Conservation (phyloP, 2,888 invertebrate species). For the Lamproptera curius region DNA sequence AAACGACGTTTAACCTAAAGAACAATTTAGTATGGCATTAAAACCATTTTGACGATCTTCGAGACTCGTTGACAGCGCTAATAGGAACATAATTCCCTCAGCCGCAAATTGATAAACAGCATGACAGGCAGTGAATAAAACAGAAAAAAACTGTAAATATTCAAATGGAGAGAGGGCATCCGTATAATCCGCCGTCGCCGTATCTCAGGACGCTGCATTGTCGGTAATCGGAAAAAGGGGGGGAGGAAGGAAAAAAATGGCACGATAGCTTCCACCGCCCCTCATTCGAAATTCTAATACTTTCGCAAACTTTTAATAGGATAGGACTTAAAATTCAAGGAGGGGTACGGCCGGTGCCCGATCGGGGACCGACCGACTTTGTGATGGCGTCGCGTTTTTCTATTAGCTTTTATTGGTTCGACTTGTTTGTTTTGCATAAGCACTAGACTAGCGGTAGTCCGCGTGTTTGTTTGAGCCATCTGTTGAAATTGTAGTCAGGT, state of each 20-base stretch:
- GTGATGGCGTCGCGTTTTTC: conserved; percentile 33
- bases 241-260: conserved; percentile 54
- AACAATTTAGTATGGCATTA: too few species aligned
- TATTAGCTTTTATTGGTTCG: conserved; percentile 28
- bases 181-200: not conserved
- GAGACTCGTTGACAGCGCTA: conserved; percentile 4
- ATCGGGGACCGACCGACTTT: conserved; percentile 40
- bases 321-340: conserved; percentile 72
- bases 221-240: conserved; percentile 33
- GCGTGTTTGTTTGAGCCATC: too few species aligned
- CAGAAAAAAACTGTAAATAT: too few species aligned
- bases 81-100: conserved; percentile 2
- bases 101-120: conserved; percentile 3
- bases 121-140: conserved; percentile 6
- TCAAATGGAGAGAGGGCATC: conserved; percentile 7
- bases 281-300: conserved; percentile 76
- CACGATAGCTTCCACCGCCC: conserved; percentile 71
- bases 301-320: conserved; percentile 75
- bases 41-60: too few species aligned
- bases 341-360: conserved; percentile 45
- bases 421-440: too few species aligned
- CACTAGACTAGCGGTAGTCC: too few species aligned
- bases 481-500: too few species aligned
- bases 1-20: too few species aligned
- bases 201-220: too few species aligned